phyloP scores from a whole-genome alignment of 2,113 vertebrate species.

The Haplochromis burtoni region DNA sequence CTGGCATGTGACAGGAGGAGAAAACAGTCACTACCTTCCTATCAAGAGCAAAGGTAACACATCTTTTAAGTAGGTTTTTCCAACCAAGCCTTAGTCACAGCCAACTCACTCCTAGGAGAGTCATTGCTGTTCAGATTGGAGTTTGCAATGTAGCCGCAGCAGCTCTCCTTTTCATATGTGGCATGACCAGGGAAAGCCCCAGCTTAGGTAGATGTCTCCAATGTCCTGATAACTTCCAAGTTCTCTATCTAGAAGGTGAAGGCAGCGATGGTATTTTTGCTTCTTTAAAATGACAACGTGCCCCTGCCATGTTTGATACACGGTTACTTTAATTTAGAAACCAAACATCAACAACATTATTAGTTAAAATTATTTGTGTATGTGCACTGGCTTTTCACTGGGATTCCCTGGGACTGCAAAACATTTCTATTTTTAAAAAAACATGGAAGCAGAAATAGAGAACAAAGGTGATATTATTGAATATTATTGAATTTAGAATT shows the following conservation, averaged over 20 bases:
- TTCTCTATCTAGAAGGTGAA: neutral
- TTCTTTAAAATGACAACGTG: neutral
- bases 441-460: neutral
- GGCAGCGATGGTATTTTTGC: fast-evolving
- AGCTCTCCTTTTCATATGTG: neutral
- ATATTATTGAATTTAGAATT: neutral
- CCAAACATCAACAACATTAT: neutral
- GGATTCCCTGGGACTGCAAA: neutral
- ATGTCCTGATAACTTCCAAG: neutral
- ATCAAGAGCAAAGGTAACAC: neutral
- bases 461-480: neutral
- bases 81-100: neutral
- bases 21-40: neutral
- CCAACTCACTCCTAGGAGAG: neutral
- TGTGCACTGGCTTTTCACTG: neutral
- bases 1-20: neutral
- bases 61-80: neutral
- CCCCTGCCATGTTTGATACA: neutral
- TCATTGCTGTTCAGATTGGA: neutral
- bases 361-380: neutral
- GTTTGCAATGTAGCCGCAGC: neutral
- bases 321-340: neutral
- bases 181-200: neutral
- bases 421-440: neutral
- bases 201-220: neutral